Base-by-base conservation (phyloP, 2,888 invertebrate genomes). In the Agrochola lota region DNA sequence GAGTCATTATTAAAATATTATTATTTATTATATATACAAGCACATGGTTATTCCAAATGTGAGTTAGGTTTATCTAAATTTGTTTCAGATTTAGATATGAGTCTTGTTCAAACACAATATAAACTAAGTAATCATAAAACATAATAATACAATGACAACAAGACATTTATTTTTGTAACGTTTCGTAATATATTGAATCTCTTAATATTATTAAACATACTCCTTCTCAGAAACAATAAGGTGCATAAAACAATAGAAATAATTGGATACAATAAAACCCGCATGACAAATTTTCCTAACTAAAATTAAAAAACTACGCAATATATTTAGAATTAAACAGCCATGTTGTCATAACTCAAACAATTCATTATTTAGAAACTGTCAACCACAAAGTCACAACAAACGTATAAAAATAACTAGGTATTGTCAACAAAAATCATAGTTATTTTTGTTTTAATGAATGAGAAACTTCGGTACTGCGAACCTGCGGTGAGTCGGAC, bases 381-480 rank as follows among this genome's bases (percentile, higher is more conserved):
- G 46, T 30, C 23, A 60, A 86, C 84, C 84, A 64, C 84, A 84
- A 78, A 46, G 7, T 60, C 20, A 30, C 30, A 62, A 59, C 46
- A 81, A 76, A 49, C 4, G 1, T 52, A 26, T 35, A 30, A 46
- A 77, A 62, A 84, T 74, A 77, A 15, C 20, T 15, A 49, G 17
- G 17, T 52, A 60, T 55, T 71, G 64, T 67, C 43, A 68, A 46
- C 64, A 73, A 79, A 40, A n/a, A 62, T 79, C 80, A 84, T 73
- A 75, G 40, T 59, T 84, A 86, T 84, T 86, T 79, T 67, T 60
- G 71, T 69, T 43, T 43, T 26, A 3, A 43, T 82, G 26, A 72
- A 73, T 83, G 64, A 71, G 59, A 71, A 57, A 72, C 75, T 57
- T 40, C 2, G 49, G 46, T 60, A 80, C 35, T 63, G 43, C 6